phyloP scores from a whole-genome alignment of 2,888 invertebrate species.

The Azorinus chamasolen region DNA sequence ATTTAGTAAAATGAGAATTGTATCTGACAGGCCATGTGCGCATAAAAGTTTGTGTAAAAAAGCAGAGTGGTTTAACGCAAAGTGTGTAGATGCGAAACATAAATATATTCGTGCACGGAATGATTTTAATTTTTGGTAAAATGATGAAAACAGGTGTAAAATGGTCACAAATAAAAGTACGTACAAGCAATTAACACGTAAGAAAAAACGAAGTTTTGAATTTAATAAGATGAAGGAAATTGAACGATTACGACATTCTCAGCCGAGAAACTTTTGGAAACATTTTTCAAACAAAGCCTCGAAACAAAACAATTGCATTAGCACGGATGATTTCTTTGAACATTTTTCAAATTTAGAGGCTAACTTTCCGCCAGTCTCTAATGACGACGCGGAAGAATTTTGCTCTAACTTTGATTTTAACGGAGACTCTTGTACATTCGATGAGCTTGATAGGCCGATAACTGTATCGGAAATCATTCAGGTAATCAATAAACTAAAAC shows the following conservation, averaged over 20 bases:
- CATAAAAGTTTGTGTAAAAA: background rate
- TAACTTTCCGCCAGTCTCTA: background rate
- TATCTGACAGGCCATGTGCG: too few relatives aligned
- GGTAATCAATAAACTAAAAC: slow-evolving; percentile 2
- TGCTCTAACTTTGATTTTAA: slow-evolving; percentile 13
- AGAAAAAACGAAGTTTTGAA: slow-evolving; percentile 1
- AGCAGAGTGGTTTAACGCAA: too few relatives aligned
- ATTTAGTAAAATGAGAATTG: too few relatives aligned
- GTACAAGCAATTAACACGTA: background rate
- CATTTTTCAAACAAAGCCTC: slow-evolving; percentile 7
- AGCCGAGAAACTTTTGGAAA: slow-evolving; percentile 27
- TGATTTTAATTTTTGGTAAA: background rate
- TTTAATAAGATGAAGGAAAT: slow-evolving; percentile 6
- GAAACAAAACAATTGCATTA: background rate
- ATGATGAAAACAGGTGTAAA: background rate
- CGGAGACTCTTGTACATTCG: background rate
- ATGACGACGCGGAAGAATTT: slow-evolving; percentile 19
- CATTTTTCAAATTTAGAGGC: slow-evolving; percentile 16
- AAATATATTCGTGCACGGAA: too few relatives aligned
- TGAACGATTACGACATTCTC: slow-evolving; percentile 4
- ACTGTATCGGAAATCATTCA: slow-evolving; percentile 2
- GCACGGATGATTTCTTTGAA: slow-evolving; percentile 1
- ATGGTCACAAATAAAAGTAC: background rate
- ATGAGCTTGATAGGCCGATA: slow-evolving; percentile 24
- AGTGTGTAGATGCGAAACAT: too few relatives aligned